phyloP scores from a whole-genome alignment of 2,888 invertebrate species.

The Peribatodes rhomboidaria region DNA sequence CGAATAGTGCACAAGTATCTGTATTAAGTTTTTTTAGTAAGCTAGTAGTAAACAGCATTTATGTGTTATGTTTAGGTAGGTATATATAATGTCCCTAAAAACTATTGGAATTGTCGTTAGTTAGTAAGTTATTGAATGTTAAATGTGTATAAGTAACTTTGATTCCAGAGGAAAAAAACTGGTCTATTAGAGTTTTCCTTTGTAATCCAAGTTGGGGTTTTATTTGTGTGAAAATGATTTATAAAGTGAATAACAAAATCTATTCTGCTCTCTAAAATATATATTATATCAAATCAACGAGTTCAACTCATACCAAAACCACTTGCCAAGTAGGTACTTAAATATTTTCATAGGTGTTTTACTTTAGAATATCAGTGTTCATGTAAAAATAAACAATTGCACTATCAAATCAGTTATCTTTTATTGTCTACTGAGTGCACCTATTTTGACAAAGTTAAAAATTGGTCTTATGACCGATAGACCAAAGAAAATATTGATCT shows the following conservation, averaged over 20 bases:
- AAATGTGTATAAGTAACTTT: neutral
- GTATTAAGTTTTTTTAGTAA: neutral
- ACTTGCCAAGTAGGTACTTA: constrained; percentile 34
- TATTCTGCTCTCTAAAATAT: constrained; percentile 17
- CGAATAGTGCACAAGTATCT: constrained; percentile 4
- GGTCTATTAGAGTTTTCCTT: constrained; percentile 12
- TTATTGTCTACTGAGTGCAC: neutral
- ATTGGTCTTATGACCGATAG: too few relatives aligned
- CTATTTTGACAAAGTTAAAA: too few relatives aligned
- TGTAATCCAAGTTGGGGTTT: neutral
- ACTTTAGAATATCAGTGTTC: constrained; percentile 28
- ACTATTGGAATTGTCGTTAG: neutral
- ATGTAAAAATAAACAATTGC: constrained; percentile 32
- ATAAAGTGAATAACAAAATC: neutral
- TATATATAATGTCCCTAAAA: neutral
- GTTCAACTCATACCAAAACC: constrained; percentile 30
- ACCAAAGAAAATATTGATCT: too few relatives aligned
- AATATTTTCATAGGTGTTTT: constrained; percentile 35
- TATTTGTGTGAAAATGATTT: neutral
- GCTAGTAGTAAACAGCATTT: neutral
- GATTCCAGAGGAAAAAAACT: neutral
- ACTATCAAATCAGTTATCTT: constrained; percentile 20
- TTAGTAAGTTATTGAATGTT: neutral
- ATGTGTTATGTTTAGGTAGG: neutral
- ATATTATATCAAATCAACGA: constrained; percentile 18